phyloP scores from a whole-genome alignment of 2,113 vertebrate species.

The Ammodytes dubius region DNA sequence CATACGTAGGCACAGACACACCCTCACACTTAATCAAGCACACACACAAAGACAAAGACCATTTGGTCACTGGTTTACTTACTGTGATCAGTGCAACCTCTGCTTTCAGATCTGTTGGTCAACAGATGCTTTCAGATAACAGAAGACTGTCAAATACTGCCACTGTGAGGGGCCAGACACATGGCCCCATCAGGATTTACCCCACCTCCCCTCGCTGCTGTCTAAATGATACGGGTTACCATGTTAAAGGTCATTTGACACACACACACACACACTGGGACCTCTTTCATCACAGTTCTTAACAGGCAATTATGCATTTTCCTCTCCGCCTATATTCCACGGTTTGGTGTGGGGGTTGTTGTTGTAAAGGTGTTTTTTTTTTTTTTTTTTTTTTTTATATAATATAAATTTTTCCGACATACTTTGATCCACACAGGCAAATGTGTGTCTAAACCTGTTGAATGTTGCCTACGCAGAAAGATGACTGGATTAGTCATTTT shows the following conservation, averaged over 20 bases:
- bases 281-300: constrained; percentile 71
- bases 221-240: constrained; percentile 83
- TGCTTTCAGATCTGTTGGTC: constrained; percentile 66
- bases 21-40: constrained; percentile 55
- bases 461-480: constrained; percentile 73
- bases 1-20: constrained; percentile 10
- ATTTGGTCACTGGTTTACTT: constrained; percentile 52
- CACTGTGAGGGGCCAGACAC: constrained; percentile 77
- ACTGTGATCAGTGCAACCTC: constrained; percentile 67
- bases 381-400: constrained; percentile 6
- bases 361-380: constrained; percentile 36
- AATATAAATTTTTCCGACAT: constrained; percentile 33
- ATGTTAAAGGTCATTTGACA: constrained; percentile 73
- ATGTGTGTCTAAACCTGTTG: constrained; percentile 55
- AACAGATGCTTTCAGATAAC: constrained; percentile 70
- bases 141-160: constrained; percentile 74
- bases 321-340: constrained; percentile 65
- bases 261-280: constrained; percentile 59
- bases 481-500: constrained; percentile 43
- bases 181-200: constrained; percentile 69
- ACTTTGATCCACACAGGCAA: constrained; percentile 52
- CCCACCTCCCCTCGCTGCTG: constrained; percentile 79
- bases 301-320: constrained; percentile 71
- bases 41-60: constrained; percentile 53
- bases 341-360: constrained; percentile 54